Evolutionary conservation across 2,888 invertebrate species (phyloP), one percentile per base, ranked within the genome.

Genomic region (Sicus ferrugineus): DNA sequence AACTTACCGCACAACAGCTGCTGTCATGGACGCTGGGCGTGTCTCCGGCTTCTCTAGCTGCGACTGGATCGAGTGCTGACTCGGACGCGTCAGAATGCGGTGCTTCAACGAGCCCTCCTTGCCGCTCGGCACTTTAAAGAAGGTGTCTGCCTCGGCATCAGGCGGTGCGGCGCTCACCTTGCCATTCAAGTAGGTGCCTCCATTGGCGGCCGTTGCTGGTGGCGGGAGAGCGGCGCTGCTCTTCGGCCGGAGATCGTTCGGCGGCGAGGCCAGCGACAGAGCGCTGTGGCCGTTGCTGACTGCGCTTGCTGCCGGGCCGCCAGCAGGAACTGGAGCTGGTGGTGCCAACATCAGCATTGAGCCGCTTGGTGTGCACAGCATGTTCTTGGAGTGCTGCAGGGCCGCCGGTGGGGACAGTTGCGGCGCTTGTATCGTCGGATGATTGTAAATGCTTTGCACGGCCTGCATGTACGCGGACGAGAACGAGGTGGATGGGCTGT

Each of bases 91-190:
- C 73, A 90, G 82, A 73, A 90, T 88, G 72, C 90, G 84, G 80
- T 90, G 89, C 78, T 90, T 90, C 63, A 89, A 79, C 62, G 89
- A 89, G 31, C 89, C 89, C 79, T 89, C 89, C 75, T 89, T 89
- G 42, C 89, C 89, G 19, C 86, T 86, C 50, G 88, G 88, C 59
- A 88, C 86, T 73, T 83, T 83, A 66, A 83, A 83, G 66, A 79
- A 79, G 9, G 76, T 78, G 34, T 76, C 75, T 21, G 75, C 74
- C 26, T 75, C 77, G 26, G 75, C 71, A 21, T 56, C 72, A 38
- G 68, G 50, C 2, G 72, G 61, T 19, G 74, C 74, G 42, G 74
- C 76, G 61, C 75, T 79, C 4, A 77, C 76, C 71, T 80, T 79
- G 30, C 78, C 77, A 70, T 78, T 79, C 34, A 79, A 68, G 68